Evolutionary conservation across 2,888 invertebrate species (phyloP).

Genomic region (Ophioninae sp.): DNA sequence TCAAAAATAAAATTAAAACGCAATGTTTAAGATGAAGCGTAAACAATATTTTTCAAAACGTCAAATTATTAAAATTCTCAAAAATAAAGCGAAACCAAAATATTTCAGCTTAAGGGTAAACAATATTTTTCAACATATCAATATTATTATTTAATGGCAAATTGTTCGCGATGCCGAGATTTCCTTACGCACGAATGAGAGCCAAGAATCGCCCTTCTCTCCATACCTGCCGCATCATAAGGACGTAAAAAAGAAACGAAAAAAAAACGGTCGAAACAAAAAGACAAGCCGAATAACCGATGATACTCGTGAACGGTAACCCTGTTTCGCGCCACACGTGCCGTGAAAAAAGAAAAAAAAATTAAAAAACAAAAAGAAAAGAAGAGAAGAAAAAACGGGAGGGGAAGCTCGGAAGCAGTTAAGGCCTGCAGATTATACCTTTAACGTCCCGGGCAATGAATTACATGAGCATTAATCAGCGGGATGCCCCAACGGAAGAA

Average conservation of each 20-base stretch:
- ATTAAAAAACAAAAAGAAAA: conserved; percentile 7
- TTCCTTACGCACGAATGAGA: conserved; percentile 2
- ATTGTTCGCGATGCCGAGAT: too few species aligned
- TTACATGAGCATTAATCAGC: conserved; percentile 79
- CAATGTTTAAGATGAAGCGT: too few species aligned
- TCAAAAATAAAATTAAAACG: too few species aligned
- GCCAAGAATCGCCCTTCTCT: conserved; percentile 31
- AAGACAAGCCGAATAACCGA: conserved; percentile 56
- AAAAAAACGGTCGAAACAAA: conserved; percentile 25
- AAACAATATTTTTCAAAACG: too few species aligned
- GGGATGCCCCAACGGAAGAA: conserved; percentile 66
- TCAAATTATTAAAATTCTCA: too few species aligned
- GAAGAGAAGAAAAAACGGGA: conserved; percentile 6
- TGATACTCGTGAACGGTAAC: conserved; percentile 55
- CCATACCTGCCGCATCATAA: conserved; percentile 54
- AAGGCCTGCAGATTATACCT: conserved; percentile 74
- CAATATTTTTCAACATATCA: too few species aligned
- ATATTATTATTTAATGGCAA: too few species aligned
- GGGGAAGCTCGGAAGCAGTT: conserved; percentile 61
- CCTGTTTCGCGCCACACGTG: conserved; percentile 40
- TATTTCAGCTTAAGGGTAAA: too few species aligned
- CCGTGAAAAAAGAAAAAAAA: conserved; percentile 11
- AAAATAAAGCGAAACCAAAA: too few species aligned
- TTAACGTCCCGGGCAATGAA: conserved; percentile 78
- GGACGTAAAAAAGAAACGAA: too few species aligned